phyloP scores from a whole-genome alignment of 2,113 vertebrate species.

The Lontra canadensis region DNA sequence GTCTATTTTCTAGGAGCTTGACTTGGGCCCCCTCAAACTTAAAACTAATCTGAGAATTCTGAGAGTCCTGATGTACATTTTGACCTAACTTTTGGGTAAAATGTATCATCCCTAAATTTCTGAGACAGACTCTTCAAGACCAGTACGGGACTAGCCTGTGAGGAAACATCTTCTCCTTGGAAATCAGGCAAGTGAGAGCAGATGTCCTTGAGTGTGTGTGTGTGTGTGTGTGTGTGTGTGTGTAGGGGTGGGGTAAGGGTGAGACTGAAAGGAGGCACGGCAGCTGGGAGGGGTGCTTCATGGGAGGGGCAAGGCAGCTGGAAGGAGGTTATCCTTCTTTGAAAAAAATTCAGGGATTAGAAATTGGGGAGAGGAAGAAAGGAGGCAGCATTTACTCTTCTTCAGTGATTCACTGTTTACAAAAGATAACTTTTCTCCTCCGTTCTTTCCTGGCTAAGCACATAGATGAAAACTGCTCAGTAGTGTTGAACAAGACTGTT shows the following conservation, averaged over 20 bases:
- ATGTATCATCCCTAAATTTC: not conserved
- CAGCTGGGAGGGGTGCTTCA: not conserved
- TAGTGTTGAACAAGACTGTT: not conserved
- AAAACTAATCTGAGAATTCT: constrained; percentile 17
- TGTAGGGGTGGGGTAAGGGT: no score
- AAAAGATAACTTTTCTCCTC: not conserved
- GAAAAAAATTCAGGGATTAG: constrained; percentile 41
- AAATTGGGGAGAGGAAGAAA: not conserved
- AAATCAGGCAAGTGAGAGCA: not conserved
- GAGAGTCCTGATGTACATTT: not conserved
- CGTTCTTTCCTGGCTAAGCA: not conserved
- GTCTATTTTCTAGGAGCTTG: not conserved
- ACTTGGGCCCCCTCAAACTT: not conserved
- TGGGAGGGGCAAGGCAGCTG: not conserved
- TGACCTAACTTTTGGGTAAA: constrained; percentile 11
- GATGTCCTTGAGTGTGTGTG: not conserved
- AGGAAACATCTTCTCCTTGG: not conserved
- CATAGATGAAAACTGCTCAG: not conserved
- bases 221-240: not conserved
- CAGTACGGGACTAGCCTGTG: not conserved
- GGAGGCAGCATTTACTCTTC: not conserved
- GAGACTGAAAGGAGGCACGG: not conserved
- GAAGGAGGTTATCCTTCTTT: not conserved
- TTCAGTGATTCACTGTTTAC: not conserved
- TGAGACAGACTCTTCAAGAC: not conserved